Evolutionary conservation across 2,797 vertebrate species (phyloP).

Genomic region (Pseudocheirus occidentalis): DNA sequence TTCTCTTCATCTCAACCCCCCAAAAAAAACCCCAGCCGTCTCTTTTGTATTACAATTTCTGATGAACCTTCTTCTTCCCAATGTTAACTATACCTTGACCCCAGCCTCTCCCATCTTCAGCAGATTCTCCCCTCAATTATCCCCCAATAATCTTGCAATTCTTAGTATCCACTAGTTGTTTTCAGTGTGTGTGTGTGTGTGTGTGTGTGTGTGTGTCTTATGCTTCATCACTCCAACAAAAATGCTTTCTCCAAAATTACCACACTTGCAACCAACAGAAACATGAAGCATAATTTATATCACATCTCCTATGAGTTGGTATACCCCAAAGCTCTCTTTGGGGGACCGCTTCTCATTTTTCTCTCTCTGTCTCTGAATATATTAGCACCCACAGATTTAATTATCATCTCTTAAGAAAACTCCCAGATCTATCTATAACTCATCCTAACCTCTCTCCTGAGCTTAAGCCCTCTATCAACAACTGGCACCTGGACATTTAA

Average conservation of each 20-base stretch:
- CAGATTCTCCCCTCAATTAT: background rate
- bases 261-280: background rate
- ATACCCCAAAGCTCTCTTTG: background rate
- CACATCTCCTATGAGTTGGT: background rate
- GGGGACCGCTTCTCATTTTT: background rate
- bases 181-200: background rate
- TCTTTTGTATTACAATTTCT: background rate
- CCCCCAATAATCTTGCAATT: background rate
- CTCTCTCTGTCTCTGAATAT: background rate
- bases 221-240: no score
- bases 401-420: background rate
- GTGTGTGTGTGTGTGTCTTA: no score
- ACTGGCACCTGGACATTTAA: background rate
- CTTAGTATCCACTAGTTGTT: no score
- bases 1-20: no score
- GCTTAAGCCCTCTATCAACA: background rate
- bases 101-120: background rate
- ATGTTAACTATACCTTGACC: no score
- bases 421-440: background rate
- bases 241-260: no score
- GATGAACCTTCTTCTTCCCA: background rate
- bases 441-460: background rate
- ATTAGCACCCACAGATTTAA: background rate
- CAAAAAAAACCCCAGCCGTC: no score
- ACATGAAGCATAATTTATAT: background rate